These are phyloP conservation scores for Ctenodactylus gundi DNA, from an alignment of 2,113 vertebrate genomes.

Conservation along the genomic window DNA sequence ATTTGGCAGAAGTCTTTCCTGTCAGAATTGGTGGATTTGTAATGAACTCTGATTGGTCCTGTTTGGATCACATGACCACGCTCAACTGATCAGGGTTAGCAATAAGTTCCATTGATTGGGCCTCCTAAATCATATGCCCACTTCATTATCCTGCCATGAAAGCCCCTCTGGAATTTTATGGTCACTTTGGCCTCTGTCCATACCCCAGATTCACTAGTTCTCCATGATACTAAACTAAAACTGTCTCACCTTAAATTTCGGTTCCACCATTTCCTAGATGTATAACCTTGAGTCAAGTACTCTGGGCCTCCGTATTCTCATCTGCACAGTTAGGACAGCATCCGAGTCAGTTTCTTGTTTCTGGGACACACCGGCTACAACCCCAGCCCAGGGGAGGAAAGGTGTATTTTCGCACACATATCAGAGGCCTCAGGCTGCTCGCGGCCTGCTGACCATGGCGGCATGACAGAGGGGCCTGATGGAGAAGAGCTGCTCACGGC, in stretches of 20 bases:
- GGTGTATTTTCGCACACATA: too few species aligned
- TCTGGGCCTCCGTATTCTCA: neutral
- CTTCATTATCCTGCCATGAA: neutral
- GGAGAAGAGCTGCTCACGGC: too few species aligned
- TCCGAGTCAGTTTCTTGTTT: too few species aligned
- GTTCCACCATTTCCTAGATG: neutral
- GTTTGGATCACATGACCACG: neutral
- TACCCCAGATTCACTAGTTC: neutral
- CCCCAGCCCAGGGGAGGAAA: too few species aligned
- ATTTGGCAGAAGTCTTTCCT: neutral
- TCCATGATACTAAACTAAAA: neutral
- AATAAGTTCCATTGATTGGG: neutral
- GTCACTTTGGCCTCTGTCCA: neutral
- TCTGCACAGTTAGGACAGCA: neutral
- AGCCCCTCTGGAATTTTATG: neutral
- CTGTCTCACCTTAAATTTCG: neutral
- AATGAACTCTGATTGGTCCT: neutral
- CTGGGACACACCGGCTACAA: too few species aligned
- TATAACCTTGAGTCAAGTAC: neutral
- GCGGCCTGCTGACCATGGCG: too few species aligned
- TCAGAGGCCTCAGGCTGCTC: too few species aligned
- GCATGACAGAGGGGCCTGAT: too few species aligned
- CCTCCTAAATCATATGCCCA: neutral
- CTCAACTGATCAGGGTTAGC: neutral
- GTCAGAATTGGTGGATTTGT: neutral